A percentile compares a stretch with the other conserved stretches of the same genome.
Evolutionary conservation across 2,797 vertebrate species (phyloP).

Genomic region (Pseudopleuronectes americanus): DNA sequence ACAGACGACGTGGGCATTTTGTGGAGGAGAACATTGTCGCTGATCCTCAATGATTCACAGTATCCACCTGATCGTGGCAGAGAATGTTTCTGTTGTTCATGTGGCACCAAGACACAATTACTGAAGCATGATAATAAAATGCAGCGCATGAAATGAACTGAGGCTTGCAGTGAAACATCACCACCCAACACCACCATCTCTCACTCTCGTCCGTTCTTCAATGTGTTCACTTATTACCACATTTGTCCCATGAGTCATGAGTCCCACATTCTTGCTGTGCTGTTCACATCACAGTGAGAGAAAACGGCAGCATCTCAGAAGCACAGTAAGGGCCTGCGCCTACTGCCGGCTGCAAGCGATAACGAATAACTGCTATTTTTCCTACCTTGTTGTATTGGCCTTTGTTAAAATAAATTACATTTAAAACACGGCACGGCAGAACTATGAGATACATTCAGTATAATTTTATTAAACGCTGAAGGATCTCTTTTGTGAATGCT

Average conservation of each 20-base stretch:
- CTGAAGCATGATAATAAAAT: conserved; percentile 76
- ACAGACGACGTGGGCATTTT: background rate
- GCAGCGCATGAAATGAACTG: conserved; percentile 82
- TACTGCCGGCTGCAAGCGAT: conserved; percentile 17
- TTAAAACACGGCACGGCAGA: conserved; percentile 22
- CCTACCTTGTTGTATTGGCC: conserved; percentile 29
- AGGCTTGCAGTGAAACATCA: conserved; percentile 67
- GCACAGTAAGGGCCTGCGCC: conserved; percentile 29
- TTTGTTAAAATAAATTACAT: conserved; percentile 48
- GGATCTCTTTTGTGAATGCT: conserved; percentile 31
- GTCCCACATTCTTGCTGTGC: conserved; percentile 27
- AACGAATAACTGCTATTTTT: conserved; percentile 31
- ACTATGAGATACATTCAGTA: conserved; percentile 20
- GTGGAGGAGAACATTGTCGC: background rate
- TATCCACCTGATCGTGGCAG: conserved; percentile 13
- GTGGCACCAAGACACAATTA: conserved; percentile 59
- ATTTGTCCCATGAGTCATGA: conserved; percentile 59
- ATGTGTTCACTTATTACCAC: background rate
- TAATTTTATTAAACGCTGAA: conserved; percentile 32
- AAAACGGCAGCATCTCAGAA: conserved; percentile 19
- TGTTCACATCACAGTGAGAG: conserved; percentile 24
- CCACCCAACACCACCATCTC: conserved; percentile 21
- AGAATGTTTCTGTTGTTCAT: conserved; percentile 28
- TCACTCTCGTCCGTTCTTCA: conserved; percentile 3
- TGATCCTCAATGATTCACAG: conserved; percentile 24